Conservation (phyloP, 2,113 vertebrate species). For the Chroicocephalus ridibundus region DNA sequence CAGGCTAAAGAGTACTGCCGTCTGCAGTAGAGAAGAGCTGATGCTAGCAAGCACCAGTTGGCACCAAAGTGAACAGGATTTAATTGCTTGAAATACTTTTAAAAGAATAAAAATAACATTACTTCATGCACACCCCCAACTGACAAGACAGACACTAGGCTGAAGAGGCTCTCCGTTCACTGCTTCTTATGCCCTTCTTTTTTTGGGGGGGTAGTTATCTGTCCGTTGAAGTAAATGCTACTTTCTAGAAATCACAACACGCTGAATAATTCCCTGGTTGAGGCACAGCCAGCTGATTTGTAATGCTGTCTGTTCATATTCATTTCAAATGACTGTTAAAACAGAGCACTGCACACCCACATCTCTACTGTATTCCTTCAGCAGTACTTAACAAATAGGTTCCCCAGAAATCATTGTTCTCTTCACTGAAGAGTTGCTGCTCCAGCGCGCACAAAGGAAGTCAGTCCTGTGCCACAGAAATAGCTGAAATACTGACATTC, state of each 20-base stretch:
- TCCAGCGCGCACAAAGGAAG: not conserved
- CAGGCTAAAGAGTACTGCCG: not conserved
- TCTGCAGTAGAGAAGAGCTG: not conserved
- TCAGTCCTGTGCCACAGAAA: not conserved
- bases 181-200: not conserved
- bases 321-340: conserved; percentile 68
- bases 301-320: conserved; percentile 55
- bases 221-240: conserved; percentile 35
- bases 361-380: conserved; percentile 38
- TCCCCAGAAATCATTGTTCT: conserved; percentile 43
- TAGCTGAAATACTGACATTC: not conserved
- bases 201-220: not conserved
- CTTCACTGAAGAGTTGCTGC: not conserved
- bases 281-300: conserved; percentile 46
- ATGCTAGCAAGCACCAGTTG: not conserved
- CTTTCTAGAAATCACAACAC: conserved; percentile 45
- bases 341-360: conserved; percentile 47
- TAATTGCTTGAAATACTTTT: not conserved
- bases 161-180: not conserved
- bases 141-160: not conserved
- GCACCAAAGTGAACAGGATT: not conserved
- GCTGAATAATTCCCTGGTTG: conserved; percentile 43
- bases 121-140: not conserved
- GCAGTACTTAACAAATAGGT: conserved; percentile 3
- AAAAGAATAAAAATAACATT: not conserved